These are phyloP conservation scores for Alentia gelatinosa DNA, from an alignment of 2,888 invertebrate species.

Conservation along the genomic window DNA sequence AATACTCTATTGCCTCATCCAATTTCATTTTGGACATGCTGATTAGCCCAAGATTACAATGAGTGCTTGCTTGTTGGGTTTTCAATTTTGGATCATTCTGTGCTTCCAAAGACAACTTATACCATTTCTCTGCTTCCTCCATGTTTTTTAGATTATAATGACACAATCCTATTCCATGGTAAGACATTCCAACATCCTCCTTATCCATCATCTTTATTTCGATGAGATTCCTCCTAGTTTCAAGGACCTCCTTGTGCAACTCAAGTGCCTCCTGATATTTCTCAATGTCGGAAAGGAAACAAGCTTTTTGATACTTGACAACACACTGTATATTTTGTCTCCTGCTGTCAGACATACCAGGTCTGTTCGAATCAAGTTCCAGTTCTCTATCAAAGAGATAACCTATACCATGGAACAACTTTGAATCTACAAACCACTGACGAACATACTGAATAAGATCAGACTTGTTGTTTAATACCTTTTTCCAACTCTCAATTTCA, in stretches of 20 bases:
- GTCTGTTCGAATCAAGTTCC: not conserved
- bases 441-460: not conserved
- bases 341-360: not conserved
- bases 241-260: not conserved
- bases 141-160: not conserved
- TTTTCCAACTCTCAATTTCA: not conserved
- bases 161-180: conserved; percentile 4
- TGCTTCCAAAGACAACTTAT: not conserved
- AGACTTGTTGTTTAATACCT: not conserved
- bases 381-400: not conserved
- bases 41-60: not conserved
- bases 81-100: not conserved
- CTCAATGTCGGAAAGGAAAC: not conserved
- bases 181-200: not conserved
- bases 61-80: not conserved
- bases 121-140: not conserved
- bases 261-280: not conserved
- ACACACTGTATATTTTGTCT: not conserved
- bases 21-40: not conserved
- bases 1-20: not conserved
- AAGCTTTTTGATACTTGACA: not conserved
- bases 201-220: not conserved
- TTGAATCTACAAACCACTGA: not conserved
- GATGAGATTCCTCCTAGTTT: not conserved
- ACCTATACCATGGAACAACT: not conserved